Percentiles rank a stretch among this genome's conserved stretches.
phyloP scores from a whole-genome alignment of 2,113 vertebrate genomes.

The Athene noctua region DNA sequence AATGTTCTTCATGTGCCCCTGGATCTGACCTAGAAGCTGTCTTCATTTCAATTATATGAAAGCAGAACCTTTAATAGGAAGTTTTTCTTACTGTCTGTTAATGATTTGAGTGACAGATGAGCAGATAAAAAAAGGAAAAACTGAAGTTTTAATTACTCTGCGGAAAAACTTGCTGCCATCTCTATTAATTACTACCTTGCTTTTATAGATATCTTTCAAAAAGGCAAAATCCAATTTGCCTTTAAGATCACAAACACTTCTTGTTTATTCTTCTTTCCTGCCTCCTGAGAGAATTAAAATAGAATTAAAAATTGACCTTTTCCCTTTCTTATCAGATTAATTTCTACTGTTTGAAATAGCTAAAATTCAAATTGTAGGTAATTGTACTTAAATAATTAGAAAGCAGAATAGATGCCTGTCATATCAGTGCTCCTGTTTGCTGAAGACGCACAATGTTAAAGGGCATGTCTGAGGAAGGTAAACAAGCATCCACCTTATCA shows the following conservation, averaged over 20 bases:
- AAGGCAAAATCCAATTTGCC: not conserved
- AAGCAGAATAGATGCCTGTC: not conserved
- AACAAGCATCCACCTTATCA: conserved; percentile 30
- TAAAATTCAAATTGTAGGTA: not conserved
- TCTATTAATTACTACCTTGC: not conserved
- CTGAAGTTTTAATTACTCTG: not conserved
- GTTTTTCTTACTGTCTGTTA: not conserved
- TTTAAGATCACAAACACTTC: not conserved
- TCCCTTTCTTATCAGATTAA: not conserved
- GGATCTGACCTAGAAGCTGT: not conserved
- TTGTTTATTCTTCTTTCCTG: not conserved
- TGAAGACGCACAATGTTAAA: conserved; percentile 11
- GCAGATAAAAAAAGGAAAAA: not conserved
- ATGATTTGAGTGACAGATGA: not conserved
- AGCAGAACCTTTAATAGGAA: not conserved
- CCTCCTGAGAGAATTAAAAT: not conserved
- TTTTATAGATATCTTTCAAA: not conserved
- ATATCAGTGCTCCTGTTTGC: not conserved
- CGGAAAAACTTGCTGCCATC: not conserved
- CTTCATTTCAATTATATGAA: not conserved
- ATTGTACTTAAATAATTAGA: conserved; percentile 12
- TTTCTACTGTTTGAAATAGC: not conserved
- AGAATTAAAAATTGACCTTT: not conserved
- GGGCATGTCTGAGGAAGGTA: conserved; percentile 24
- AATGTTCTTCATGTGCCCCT: not conserved